Conservation (phyloP, 2,113 vertebrate species). For the Excalfactoria chinensis region DNA sequence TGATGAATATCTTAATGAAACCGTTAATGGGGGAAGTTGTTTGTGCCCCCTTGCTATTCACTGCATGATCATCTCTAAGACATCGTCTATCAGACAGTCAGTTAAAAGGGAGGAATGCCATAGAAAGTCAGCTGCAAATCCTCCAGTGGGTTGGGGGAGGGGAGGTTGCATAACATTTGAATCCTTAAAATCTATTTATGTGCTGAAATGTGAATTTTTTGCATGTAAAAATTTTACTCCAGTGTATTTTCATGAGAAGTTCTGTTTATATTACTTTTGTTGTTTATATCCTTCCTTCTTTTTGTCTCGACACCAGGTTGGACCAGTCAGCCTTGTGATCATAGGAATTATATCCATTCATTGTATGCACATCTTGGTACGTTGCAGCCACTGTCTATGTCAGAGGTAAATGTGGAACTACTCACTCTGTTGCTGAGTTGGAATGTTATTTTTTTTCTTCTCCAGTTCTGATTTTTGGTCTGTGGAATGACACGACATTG, state of each 20-base stretch:
- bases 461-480: background rate
- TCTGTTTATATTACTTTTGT: background rate
- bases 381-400: slow-evolving; percentile 87
- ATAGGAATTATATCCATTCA: slow-evolving; percentile 89
- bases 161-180: background rate
- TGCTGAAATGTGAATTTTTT: background rate
- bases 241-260: background rate
- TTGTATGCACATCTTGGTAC: slow-evolving; percentile 92
- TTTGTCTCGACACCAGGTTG: slow-evolving; percentile 73
- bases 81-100: background rate
- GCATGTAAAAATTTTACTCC: background rate
- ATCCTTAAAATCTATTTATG: background rate
- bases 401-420: slow-evolving; percentile 84
- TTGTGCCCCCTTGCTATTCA: background rate
- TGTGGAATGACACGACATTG: background rate
- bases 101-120: background rate
- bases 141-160: fast-evolving
- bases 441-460: background rate
- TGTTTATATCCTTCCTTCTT: background rate
- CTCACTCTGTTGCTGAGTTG: slow-evolving; percentile 48
- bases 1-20: background rate
- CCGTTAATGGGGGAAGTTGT: background rate
- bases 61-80: fast-evolving
- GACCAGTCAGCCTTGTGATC: slow-evolving; percentile 87
- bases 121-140: background rate